Base-by-base conservation (phyloP, 2,113 vertebrate genomes). In the Salvelinus sp. region DNA sequence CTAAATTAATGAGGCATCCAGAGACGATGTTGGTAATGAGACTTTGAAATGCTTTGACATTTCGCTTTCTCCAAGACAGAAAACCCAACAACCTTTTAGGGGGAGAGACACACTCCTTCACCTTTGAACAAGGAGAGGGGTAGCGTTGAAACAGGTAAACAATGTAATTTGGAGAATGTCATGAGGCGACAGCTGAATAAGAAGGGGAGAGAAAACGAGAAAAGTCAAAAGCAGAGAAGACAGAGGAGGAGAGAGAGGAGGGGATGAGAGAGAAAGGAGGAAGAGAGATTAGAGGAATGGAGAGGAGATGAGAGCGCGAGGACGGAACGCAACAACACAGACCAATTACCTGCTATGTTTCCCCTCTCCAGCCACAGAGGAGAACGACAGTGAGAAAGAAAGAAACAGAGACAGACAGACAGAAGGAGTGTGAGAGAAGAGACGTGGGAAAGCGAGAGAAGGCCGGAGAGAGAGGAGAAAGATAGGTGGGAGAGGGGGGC, bases 11-110 rank as follows among this genome's bases (percentile, higher is more conserved):
- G 28, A 20, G 73, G 76, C 69, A 77, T 78, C 80, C 76, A 76
- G 76, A 85, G 73, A 83, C 60, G 2, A 0, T 28, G 48, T 71
- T 65, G 20, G 28, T 84, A 87, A 90, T 83, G 76, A 90, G 79
- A 88, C 77, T 84, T 83, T 88, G 81, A 85, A 81, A 77, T 78
- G 70, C 57, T 79, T 74, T 85, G 70, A 73, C 74, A 74, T 88
- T 88, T 86, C 78, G 62, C 48, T 50, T 50, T 50, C 58, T 72
- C 76, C 44, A 33, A 65, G 65, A 28, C 38, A 28, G 33, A 72
- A 73, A 78, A 62, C 70, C 48, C 12, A 23, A 50, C 63, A 22
- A 20, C 63, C 69, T 77, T 74, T 25, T n/a, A 20, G 27, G 58
- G 16, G 27, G 38, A 13, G 58, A 66, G 54, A 28, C 65, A 57